Conservation (phyloP, 2,113 vertebrate genomes). For the Lontra canadensis region DNA sequence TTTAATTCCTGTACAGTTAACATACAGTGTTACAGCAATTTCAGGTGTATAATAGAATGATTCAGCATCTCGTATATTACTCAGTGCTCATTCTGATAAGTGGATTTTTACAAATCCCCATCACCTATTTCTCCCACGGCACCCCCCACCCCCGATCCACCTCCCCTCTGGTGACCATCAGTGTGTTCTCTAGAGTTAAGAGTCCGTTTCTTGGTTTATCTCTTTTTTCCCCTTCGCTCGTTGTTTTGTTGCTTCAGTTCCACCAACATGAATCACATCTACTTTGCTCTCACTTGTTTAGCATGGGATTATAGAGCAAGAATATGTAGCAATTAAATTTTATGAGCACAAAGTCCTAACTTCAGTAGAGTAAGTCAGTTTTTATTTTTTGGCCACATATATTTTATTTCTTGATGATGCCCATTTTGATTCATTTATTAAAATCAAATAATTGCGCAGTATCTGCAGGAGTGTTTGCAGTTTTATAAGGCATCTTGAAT, state of each 20-base stretch:
- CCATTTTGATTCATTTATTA: conserved; percentile 17
- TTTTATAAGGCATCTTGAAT: conserved; percentile 11
- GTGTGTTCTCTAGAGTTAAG: background rate
- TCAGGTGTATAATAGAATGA: background rate
- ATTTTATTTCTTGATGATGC: background rate
- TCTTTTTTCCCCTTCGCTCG: background rate
- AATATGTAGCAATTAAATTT: background rate
- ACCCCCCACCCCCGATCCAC: background rate
- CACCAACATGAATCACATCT: background rate
- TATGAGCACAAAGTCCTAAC: background rate
- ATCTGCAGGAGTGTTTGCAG: background rate
- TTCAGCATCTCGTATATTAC: background rate
- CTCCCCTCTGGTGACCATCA: background rate
- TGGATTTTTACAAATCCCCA: background rate
- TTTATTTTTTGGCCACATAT: background rate
- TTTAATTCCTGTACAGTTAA: background rate
- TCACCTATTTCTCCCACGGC: background rate
- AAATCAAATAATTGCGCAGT: background rate
- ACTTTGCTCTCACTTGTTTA: background rate
- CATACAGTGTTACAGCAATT: background rate
- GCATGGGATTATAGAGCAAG: background rate
- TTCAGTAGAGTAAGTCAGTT: background rate
- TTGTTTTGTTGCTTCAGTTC: background rate
- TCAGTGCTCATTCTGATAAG: background rate
- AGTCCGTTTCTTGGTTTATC: background rate